Evolutionary conservation across 2,113 vertebrate genomes (phyloP), one percentile per base, ranked within the genome.

Genomic region (Strix aluco): DNA sequence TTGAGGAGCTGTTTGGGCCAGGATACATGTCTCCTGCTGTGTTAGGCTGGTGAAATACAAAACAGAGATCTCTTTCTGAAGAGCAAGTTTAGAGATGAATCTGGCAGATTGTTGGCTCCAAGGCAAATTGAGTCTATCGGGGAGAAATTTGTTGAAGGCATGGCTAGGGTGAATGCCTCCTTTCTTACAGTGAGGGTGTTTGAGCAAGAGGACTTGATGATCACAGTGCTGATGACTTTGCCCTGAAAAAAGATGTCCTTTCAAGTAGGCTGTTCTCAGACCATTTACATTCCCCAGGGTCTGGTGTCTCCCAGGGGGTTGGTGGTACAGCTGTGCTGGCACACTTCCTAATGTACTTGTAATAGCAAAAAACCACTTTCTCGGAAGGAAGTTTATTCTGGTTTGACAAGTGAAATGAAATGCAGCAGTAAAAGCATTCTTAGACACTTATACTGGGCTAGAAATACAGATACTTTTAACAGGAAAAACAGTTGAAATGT

Each of bases 261-360:
- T 92, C 66, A 83, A 58, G 36, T 38, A 52, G 52, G 34, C 81
- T 82, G 51, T 84, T 94, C 90, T 94, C 80, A 96, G 83, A 86
- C 52, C 77, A 46, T 72, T 94, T 92, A 47, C 62, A n/a, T 86
- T 96, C 93, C 88, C 75, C 30, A 16, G 69, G 49, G 88, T 49
- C 61, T 92, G 77, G 47, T 94, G 61, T 89, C 88, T 93, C 83
- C 80, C 78, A 81, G 70, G 90, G 86, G 72, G 72, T 94, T 87
- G 91, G 66, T 94, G 83, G 88, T 88, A 89, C 84, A 95, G 96
- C 96, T 97, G 88, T 25, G 3, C 84, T 94, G 94, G 88, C 88
- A 63, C 23, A 55, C 59, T 77, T 95, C 92, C 94, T 95, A 91
- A 91, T 82, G 87, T 82, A 80, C 78, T 92, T 72, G 47, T 79